A percentile compares a stretch with the other conserved stretches of the same genome.
These are phyloP conservation scores for Hylyphantes graminicola DNA, from an alignment of 1,140 invertebrate species.

Conservation along the genomic window DNA sequence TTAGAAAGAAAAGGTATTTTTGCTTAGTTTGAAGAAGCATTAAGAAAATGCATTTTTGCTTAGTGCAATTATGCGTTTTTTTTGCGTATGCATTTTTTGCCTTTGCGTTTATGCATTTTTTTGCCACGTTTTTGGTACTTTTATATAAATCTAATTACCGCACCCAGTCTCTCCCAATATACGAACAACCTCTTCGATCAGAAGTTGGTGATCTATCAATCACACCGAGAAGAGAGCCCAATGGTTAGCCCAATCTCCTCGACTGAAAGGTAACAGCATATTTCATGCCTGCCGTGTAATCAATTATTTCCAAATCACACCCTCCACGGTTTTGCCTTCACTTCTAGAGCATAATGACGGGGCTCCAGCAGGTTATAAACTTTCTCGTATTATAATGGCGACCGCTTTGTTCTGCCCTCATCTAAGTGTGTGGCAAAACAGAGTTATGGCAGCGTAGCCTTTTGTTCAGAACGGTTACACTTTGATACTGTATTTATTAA, in stretches of 20 bases:
- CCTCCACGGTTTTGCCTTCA: background rate
- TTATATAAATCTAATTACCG: no score
- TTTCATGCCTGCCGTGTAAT: constrained; percentile 17
- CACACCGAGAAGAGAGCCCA: background rate
- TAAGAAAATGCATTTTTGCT: no score
- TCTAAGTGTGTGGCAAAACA: background rate
- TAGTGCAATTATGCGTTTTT: no score
- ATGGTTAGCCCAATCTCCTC: background rate
- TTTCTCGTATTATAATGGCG: background rate
- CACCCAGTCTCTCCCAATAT: no score
- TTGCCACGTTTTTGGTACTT: no score
- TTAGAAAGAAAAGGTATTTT: no score
- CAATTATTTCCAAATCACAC: constrained; percentile 23
- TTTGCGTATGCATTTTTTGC: no score
- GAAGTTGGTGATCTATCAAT: constrained; percentile 1
- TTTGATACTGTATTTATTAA: no score
- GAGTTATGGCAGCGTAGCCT: no score
- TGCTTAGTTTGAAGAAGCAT: no score
- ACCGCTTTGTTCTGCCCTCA: background rate
- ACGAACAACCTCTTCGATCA: background rate
- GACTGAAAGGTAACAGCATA: constrained; percentile 21
- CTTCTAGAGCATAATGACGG: background rate
- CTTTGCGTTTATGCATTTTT: no score
- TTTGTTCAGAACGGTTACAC: no score
- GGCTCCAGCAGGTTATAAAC: constrained; percentile 4